A percentile compares a stretch with the other conserved stretches of the same genome.
Evolutionary conservation across 2,888 invertebrate species (phyloP).

Genomic region (Euphydryas editha): DNA sequence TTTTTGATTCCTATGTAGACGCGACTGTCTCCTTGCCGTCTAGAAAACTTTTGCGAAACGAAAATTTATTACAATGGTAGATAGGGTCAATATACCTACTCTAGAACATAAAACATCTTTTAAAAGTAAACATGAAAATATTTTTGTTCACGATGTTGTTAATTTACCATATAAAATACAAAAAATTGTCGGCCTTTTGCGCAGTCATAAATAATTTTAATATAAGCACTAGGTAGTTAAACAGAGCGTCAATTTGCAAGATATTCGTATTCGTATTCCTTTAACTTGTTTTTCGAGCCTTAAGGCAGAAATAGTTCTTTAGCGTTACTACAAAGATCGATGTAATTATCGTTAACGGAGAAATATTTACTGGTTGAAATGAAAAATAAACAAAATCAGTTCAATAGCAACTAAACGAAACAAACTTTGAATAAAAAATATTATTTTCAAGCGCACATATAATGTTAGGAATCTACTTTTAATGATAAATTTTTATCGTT

Average conservation of each 20-base stretch:
- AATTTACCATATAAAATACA: constrained; percentile 27
- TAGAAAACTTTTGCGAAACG: constrained; percentile 14
- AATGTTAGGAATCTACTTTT: constrained; percentile 44
- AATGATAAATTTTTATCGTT: constrained; percentile 63
- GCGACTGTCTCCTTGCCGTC: constrained; percentile 17
- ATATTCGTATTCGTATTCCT: constrained; percentile 37
- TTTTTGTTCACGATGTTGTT: constrained; percentile 14
- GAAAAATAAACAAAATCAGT: constrained; percentile 2
- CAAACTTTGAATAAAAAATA: not conserved
- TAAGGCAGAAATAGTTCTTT: constrained; percentile 37
- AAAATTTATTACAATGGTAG: constrained; percentile 4
- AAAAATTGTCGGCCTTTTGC: constrained; percentile 32
- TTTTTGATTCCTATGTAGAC: constrained; percentile 6
- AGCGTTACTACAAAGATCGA: constrained; percentile 33
- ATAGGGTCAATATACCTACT: not conserved
- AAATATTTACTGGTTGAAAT: constrained; percentile 23
- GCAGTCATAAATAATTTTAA: constrained; percentile 40
- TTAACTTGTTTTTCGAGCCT: constrained; percentile 40
- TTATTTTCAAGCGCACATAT: not conserved
- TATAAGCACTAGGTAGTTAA: constrained; percentile 41
- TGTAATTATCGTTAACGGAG: constrained; percentile 27
- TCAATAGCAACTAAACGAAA: not conserved
- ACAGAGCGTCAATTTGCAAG: constrained; percentile 41
- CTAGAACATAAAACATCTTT: not conserved
- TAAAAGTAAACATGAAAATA: not conserved